Base-by-base conservation (phyloP, 2,888 invertebrate species). In the Colletes collaris region DNA sequence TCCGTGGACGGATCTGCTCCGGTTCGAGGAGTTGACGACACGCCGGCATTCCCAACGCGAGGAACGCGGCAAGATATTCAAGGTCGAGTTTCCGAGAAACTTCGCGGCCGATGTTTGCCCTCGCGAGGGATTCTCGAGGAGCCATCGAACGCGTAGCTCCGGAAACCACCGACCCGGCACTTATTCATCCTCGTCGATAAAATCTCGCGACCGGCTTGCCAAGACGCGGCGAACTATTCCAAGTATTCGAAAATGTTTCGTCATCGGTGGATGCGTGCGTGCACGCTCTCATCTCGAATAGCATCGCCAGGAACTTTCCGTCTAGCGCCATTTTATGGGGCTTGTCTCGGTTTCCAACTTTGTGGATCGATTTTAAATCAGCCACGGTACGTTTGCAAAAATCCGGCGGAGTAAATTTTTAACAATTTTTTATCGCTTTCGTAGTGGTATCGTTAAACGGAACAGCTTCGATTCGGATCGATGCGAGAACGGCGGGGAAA, bases 31-130 rank as follows among this genome's bases (percentile, higher is more conserved):
- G 37, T 52, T 66, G 52, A 10, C 50, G 37, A 40, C 53, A 19
- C 59, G 62, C 4, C 52, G 7, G 27, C 13, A 46, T 46, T 44
- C 52, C 11, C 40, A 66, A 49, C 35, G 59, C 69, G 16, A 71
- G 58, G 46, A 67, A 77, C 75, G 75, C 73, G 27, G 35, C 46
- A 40, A 79, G 76, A 56, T 56, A 58, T 53, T 66, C 79, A 70
- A 79, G 78, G 59, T 71, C 55, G 71, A 55, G 63, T 52, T 58
- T 46, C 79, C 58, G 58, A 35, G 77, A 62, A 77, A 76, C 62
- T 70, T 77, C 52, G 37, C 0, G 55, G 16, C 19, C 58, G 50
- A 46, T 52, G 76, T 55, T 76, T 60, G 55, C 69, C 50, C 68
- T 60, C 8, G 46, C 53, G 16, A 52, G 46, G 59, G 64, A 74